Evolutionary conservation across 2,113 vertebrate genomes (phyloP), one percentile per base, ranked within the genome.

Genomic region (Quiscalus mexicanus): DNA sequence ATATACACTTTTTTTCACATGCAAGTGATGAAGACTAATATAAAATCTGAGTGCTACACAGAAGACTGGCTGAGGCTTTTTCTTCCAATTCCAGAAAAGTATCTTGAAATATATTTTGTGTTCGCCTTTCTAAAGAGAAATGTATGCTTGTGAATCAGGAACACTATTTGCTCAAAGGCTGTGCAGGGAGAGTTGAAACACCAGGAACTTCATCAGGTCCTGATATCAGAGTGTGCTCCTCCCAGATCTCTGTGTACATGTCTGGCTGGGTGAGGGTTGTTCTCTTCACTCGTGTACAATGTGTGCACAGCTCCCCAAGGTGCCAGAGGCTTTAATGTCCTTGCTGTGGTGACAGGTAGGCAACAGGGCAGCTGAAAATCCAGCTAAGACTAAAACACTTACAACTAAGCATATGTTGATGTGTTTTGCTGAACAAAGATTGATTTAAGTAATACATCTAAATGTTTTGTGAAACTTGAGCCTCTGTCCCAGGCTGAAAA

Each of bases 161-260:
- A 30, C 24, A 23, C 8, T 81, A 1, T n/a, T 81, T 74, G 7
- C 31, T 84, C 12, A 63, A 69, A 82, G 65, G 42, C n/a, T 70
- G 37, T 65, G 28, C 20, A 21, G 19, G 30, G 39, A 14, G 56
- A 41, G 23, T 16, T 76, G 58, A 86, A 44, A 83, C 13, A n/a
- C 20, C 22, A 37, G 37, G 37, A 77, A 84, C 11, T 69, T 44
- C 7, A 9, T 64, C 44, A 76, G 24, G 22, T 56, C 47, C 67
- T 22, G 67, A 6, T 52, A 25, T 8, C 37, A 73, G 53, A 41
- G 24, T 2, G 4, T 33, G 64, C 42, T 21, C 50, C 53, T 65
- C 59, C 23, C 41, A 55, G 47, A 81, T 45, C 42, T 33, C 35
- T 2, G 0, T 2, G 22, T 25, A 3, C 5, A 0, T 3, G 6